phyloP scores from a whole-genome alignment of 2,113 vertebrate genomes.

The Erythrolamprus reginae region DNA sequence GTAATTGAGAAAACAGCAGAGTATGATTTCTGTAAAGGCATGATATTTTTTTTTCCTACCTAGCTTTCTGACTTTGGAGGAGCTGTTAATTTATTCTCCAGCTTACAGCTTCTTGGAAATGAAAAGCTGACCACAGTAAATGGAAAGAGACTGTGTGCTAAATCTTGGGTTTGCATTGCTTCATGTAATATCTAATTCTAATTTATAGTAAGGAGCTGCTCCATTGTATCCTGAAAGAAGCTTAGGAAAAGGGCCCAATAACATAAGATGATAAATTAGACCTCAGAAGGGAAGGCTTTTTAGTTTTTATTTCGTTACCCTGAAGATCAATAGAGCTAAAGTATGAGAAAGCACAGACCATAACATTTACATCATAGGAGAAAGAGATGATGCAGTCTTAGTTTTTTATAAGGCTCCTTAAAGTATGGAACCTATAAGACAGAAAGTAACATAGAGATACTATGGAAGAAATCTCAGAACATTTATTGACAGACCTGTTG shows the following conservation, averaged over 20 bases:
- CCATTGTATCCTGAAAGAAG: neutral
- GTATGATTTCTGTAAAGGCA: neutral
- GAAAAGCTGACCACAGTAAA: neutral
- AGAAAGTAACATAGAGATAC: neutral
- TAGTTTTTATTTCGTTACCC: neutral
- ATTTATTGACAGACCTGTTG: neutral
- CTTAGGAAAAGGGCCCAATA: neutral
- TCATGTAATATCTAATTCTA: neutral
- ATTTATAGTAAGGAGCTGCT: neutral
- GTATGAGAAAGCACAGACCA: neutral
- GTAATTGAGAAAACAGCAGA: neutral
- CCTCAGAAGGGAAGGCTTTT: neutral
- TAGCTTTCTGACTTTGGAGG: neutral
- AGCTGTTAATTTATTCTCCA: constrained; percentile 2
- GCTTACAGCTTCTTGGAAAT: neutral
- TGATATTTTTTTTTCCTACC: neutral
- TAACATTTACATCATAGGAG: neutral
- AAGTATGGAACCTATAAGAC: constrained; percentile 1
- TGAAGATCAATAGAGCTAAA: too few species aligned
- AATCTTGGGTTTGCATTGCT: neutral
- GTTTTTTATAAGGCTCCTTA: neutral
- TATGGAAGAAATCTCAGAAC: neutral
- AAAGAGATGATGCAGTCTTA: neutral
- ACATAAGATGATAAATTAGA: neutral
- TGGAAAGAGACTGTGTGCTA: neutral